Evolutionary conservation across 1,140 invertebrate species (phyloP), one percentile per base, ranked within the genome.

Genomic region (Planococcus citri): DNA sequence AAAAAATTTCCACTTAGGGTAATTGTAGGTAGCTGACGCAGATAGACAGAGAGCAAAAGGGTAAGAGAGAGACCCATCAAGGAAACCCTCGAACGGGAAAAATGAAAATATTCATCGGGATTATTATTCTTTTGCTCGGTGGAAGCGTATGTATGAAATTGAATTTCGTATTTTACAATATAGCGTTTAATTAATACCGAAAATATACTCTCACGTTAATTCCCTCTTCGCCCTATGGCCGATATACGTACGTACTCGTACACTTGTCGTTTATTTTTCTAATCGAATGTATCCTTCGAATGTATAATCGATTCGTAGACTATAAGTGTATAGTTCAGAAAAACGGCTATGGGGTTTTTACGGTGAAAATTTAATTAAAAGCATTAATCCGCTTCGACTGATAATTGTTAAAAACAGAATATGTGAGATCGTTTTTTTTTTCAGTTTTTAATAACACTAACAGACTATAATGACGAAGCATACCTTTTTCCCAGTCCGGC

Each of bases 301-400:
- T 51, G 17, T 51, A 51, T 51, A 51, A n/a, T 51, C 41, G 41
- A 20, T 17, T 20, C 12, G 41, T 51, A 14, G 41, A 51, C n/a
- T n/a, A n/a, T n/a, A n/a, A n/a, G n/a, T n/a, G n/a, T 20, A 51
- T 6, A 33, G 29, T 12, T 12, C 4, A 33, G 29, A 12, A 6
- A 33, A 3, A 12, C 29, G 29, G 29, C 4, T 33, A 33, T 33
- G 29, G 41, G 17, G 41, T 20, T 51, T 51, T 51, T 51, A 51
- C 41, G 41, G 17, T 17, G n/a, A 51, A 51, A 51, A 51, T 51
- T 51, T 51, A 51, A 51, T 51, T 51, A 51, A 51, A 51, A 51
- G 41, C 41, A 51, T 51, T 51, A 51, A 51, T 51, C 41, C 41
- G 41, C 41, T 51, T 51, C 41, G 41, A 51, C 41, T 51, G 41